Base-by-base conservation (phyloP, 2,113 vertebrate genomes). In the Lethenteron reissneri region DNA sequence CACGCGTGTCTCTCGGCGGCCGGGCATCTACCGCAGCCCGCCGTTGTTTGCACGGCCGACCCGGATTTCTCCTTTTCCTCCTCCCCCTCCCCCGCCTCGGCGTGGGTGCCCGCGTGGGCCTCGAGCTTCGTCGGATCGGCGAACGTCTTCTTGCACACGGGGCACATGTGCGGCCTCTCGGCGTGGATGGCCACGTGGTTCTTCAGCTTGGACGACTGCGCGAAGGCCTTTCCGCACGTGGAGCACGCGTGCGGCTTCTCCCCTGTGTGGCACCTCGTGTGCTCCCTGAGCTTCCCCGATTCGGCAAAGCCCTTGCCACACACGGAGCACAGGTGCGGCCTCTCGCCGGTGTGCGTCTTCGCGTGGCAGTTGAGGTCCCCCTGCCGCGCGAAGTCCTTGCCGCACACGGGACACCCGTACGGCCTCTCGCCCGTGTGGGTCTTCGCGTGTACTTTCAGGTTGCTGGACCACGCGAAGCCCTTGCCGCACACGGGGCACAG, bases 231-330 rank as follows among this genome's bases (percentile, higher is more conserved):
- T 2, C 25, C 64, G 11, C 64, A 68, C n/a, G 64, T 68, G 11
- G n/a, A 9, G 64, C 64, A 68, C n/a, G 64, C 64, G 25, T 68
- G 25, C n/a, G 64, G 64, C 64, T 68, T 68, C 64, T 68, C 64
- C 64, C 64, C 64, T 9, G 64, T 68, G 10, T 68, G 64, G 9
- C n/a, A 17, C 10, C n/a, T 17, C 64, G 25, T 68, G 64, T 68
- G 64, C 64, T 17, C 64, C n/a, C 64, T n/a, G 11, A 68, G 41
- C 41, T 41, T 41, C 41, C 41, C 41, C 41, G 41, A 41, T 5
- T 41, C 41, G 41, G 41, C 41, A 7, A 41, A 41, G n/a, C 64
- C 64, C 25, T 68, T 68, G 10, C 64, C 64, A 11, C 64, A 68
- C 9, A 9, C 64, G 64, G 25, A 11, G 64, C 64, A 68, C 64